phyloP scores from a whole-genome alignment of 2,888 invertebrate genomes.

The Caenorhabditis sp. region DNA sequence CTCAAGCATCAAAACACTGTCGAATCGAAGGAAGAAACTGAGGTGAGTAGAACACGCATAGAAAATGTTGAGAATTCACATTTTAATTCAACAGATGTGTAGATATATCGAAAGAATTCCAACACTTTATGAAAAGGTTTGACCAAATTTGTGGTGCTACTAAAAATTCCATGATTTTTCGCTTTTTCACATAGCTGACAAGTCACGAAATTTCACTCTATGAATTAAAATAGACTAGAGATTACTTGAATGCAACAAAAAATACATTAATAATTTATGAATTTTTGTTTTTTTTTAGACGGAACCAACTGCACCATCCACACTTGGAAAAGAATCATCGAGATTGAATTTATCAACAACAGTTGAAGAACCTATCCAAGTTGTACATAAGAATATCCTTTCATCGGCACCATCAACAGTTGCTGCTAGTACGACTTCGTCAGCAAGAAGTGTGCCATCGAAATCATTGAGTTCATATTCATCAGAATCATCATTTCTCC shows the following conservation, averaged over 20 bases:
- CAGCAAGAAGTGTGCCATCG: neutral
- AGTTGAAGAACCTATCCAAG: neutral
- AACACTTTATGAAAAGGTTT: neutral
- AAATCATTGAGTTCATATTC: neutral
- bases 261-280: neutral
- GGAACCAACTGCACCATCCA: neutral
- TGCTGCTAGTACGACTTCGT: neutral
- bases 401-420: neutral
- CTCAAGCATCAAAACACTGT: conserved; percentile 46
- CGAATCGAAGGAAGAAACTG: conserved; percentile 40
- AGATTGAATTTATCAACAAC: neutral
- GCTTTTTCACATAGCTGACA: neutral
- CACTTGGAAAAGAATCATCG: neutral
- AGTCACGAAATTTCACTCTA: too few relatives aligned
- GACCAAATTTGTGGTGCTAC: neutral
- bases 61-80: too few relatives aligned
- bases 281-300: neutral
- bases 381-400: neutral
- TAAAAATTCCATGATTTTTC: neutral
- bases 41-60: neutral
- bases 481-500: neutral
- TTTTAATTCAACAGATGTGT: neutral
- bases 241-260: neutral
- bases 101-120: neutral
- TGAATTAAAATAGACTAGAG: neutral